Evolutionary conservation across 2,797 vertebrate genomes (phyloP).

Genomic region (Acestrorhynchus altus): DNA sequence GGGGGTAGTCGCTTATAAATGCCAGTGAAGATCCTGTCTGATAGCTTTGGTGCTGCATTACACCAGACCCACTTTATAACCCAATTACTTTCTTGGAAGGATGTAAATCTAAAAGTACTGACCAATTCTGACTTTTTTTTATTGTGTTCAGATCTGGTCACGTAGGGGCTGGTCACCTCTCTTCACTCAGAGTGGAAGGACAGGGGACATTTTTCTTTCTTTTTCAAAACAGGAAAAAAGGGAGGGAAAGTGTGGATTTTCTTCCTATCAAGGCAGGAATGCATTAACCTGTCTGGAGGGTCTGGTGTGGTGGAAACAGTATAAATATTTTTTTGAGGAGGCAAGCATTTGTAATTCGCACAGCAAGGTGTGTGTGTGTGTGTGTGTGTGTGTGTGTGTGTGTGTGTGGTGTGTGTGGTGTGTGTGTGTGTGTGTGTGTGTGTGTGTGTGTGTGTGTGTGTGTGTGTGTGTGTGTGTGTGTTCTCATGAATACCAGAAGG

Average conservation of each 20-base stretch:
- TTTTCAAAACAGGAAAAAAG: no score
- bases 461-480: constrained; percentile 64
- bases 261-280: constrained; percentile 35
- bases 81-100: constrained; percentile 35
- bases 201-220: constrained; percentile 23
- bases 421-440: constrained; percentile 53
- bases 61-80: constrained; percentile 26
- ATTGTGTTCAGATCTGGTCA: constrained; percentile 1
- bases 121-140: constrained; percentile 9
- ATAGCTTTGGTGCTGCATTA: constrained; percentile 45
- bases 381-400: constrained; percentile 53
- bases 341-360: constrained; percentile 72
- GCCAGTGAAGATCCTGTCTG: constrained; percentile 38
- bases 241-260: constrained; percentile 35
- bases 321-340: constrained; percentile 29
- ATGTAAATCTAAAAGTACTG: constrained; percentile 12
- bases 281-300: background rate
- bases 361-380: constrained; percentile 64
- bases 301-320: background rate
- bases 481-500: constrained; percentile 80
- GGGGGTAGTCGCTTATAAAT: constrained; percentile 44
- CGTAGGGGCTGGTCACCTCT: no score
- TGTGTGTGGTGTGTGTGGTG: constrained; percentile 41
- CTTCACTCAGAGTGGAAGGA: constrained; percentile 25
- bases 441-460: constrained; percentile 56